phyloP scores from a whole-genome alignment of 2,113 vertebrate species.

The Bos indicus region DNA sequence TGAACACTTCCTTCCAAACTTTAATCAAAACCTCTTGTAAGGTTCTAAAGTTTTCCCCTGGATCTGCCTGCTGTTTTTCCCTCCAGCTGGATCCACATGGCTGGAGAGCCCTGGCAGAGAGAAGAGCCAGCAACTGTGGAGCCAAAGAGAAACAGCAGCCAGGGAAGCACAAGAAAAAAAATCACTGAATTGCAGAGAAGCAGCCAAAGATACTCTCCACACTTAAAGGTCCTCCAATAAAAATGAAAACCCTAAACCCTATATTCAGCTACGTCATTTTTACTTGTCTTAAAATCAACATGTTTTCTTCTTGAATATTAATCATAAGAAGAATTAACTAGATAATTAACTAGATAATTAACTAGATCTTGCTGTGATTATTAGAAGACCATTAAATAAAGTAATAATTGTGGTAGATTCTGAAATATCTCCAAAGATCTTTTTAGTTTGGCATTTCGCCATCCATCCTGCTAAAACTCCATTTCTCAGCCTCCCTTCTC shows the following conservation, averaged over 20 bases:
- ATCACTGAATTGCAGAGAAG: neutral
- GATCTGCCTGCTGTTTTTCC: neutral
- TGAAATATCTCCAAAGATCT: neutral
- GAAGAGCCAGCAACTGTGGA: neutral
- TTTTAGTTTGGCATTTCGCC: neutral
- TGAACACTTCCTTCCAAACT: neutral
- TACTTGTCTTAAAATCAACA: neutral
- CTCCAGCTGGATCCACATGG: neutral
- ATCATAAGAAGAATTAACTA: neutral
- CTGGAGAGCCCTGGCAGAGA: neutral
- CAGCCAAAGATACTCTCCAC: neutral
- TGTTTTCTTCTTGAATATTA: neutral
- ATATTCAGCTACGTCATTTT: neutral
- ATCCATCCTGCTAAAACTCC: neutral
- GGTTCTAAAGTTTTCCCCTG: neutral
- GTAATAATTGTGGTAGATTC: neutral
- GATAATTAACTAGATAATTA: neutral
- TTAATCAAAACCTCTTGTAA: neutral
- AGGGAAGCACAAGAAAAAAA: neutral
- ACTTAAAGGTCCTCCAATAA: neutral
- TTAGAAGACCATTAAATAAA: neutral
- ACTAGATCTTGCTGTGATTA: neutral
- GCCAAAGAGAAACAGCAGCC: neutral
- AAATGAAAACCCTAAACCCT: neutral
- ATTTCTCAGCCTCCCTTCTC: neutral